phyloP scores from a whole-genome alignment of 2,888 invertebrate species.

The Bombylius major region DNA sequence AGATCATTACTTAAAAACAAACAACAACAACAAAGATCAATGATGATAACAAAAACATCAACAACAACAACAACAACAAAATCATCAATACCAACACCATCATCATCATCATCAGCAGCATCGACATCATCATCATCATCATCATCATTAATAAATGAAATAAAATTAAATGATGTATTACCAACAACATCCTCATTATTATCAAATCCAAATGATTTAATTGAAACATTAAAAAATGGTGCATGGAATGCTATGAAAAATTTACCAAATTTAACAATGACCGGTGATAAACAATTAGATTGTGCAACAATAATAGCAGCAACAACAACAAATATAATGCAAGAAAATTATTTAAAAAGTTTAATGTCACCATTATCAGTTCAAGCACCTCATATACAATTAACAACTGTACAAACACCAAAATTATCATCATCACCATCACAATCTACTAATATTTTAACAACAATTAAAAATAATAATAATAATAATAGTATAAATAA shows the following conservation, averaged over 20 bases:
- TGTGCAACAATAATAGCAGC: slow-evolving; percentile 8
- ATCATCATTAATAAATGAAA: not conserved
- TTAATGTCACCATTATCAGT: slow-evolving; percentile 8
- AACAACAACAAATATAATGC: slow-evolving; percentile 10
- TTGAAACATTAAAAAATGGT: slow-evolving; percentile 1
- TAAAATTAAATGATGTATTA: not conserved
- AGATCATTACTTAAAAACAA: not conserved
- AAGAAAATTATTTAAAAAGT: slow-evolving; percentile 11
- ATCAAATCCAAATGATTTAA: slow-evolving; percentile 2
- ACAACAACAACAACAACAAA: not conserved
- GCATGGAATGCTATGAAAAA: not conserved
- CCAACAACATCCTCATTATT: not conserved
- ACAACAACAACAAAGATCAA: not conserved
- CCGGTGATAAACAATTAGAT: slow-evolving; percentile 7
- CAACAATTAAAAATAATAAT: not conserved
- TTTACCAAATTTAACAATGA: slow-evolving; percentile 10
- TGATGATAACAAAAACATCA: not conserved
- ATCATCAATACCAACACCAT: too few relatives aligned
- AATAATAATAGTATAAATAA: not conserved
- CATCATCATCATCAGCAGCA: too few relatives aligned
- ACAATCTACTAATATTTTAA: not conserved
- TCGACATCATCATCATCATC: not conserved
- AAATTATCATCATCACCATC: not conserved
- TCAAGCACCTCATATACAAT: not conserved
- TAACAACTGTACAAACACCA: slow-evolving; percentile 1